Base-by-base conservation (phyloP, 1,140 invertebrate genomes). In the Metopolophium dirhodum region DNA sequence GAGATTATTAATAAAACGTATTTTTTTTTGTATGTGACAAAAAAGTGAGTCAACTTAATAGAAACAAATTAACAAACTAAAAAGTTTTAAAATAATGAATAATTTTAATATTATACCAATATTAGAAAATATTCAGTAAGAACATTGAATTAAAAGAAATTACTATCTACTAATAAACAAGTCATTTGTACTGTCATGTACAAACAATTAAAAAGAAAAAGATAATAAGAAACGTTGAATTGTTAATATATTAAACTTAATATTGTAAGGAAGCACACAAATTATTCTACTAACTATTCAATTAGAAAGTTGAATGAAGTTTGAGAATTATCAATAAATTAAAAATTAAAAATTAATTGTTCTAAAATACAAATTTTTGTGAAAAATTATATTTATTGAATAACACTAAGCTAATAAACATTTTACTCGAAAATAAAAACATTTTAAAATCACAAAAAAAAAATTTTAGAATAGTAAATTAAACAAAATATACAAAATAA, bases 401-500 rank as follows among this genome's bases (percentile, higher is more conserved):
- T 35, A 23, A 18, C 3, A 77, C 6, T 37, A 82, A 82, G 7
- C 20, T 37, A 82, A 35, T 37, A 2, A 35, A 7, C 23, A 37
- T 83, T 37, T 37, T 83, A 83, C 77, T 83, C 35, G 20, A 37
- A n/a, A 68, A 37, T 41, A 83, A 83, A 83, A 41, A 83, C 2
- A 41, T 8, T 23, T 83, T 2, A 35, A 82, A 20, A 83, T 83
- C 14, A 83, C 35, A 37, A 83, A n/a, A 82, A 82, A 26, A 35
- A 22, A 83, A 41, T 45, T 41, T 85, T 26, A 30, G 23, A 41
- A 30, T 23, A 26, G 7, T 20, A 9, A 57, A 57, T 57, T 11
- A 89, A 37, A 89, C 22, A 91, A 82, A 51, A 11, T 51, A 47
- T 90, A 47, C n/a, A 57, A 92, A 92, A 30, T 83, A 54, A 82